Percentiles rank a stretch among this genome's conserved stretches.
Evolutionary conservation across 2,113 vertebrate species (phyloP).

Genomic region (Nyctibius bracteatus): DNA sequence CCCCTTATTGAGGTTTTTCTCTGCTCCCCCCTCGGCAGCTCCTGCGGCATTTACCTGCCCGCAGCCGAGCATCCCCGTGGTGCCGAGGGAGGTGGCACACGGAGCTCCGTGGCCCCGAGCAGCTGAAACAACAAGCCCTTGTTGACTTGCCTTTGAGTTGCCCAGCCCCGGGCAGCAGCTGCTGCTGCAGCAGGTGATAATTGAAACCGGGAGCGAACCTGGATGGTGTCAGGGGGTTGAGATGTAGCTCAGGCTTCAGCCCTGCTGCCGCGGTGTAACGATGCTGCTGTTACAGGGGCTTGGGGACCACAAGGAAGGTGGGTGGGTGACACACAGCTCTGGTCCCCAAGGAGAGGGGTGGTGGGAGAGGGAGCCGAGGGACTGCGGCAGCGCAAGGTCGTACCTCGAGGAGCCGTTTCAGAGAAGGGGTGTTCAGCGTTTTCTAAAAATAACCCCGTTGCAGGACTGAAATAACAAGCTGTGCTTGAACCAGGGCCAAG

Average conservation of each 20-base stretch:
- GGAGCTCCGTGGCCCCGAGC: neutral
- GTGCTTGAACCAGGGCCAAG: slow-evolving; percentile 35
- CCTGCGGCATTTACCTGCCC: slow-evolving; percentile 47
- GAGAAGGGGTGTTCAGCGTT: neutral
- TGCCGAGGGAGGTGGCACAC: neutral
- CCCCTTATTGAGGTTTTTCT: neutral
- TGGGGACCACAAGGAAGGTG: neutral
- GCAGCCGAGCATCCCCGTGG: neutral
- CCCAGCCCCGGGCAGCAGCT: slow-evolving; percentile 51
- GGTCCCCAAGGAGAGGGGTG: neutral
- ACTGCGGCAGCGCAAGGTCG: neutral
- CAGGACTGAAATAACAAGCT: slow-evolving; percentile 28
- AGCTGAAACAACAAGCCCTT: slow-evolving; percentile 62
- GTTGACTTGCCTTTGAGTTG: slow-evolving; percentile 35
- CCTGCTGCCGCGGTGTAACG: accelerated
- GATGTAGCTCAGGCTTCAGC: neutral
- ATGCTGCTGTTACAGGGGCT: neutral
- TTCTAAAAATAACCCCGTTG: slow-evolving; percentile 37
- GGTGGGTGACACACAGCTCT: accelerated
- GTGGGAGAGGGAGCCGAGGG: neutral
- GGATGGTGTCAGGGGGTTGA: slow-evolving; percentile 25
- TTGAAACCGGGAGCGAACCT: slow-evolving; percentile 43
- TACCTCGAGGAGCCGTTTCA: neutral
- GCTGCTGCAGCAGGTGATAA: slow-evolving; percentile 67
- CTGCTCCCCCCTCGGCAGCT: neutral